phyloP scores from a whole-genome alignment of 2,113 vertebrate species.

The Saimiri boliviensis region DNA sequence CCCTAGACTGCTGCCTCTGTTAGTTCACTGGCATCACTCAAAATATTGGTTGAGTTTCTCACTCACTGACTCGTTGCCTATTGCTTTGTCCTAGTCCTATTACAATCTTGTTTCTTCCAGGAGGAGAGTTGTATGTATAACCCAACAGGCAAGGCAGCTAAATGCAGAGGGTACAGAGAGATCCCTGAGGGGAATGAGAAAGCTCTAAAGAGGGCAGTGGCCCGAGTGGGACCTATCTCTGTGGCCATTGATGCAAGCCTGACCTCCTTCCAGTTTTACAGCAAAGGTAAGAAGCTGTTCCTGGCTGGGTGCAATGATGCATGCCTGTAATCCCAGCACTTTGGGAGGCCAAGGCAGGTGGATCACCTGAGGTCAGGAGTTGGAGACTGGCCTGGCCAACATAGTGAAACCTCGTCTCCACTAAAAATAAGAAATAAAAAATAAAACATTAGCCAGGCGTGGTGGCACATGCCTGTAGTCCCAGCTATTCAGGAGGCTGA shows the following conservation, averaged over 20 bases:
- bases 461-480: no score
- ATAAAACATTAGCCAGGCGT: no score
- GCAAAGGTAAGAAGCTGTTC: conserved; percentile 83
- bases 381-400: no score
- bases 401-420: no score
- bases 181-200: conserved; percentile 88
- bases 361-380: no score
- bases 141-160: conserved; percentile 87
- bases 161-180: conserved; percentile 89
- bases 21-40: not conserved
- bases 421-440: no score
- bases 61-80: not conserved
- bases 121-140: conserved; percentile 92
- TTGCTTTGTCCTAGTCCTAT: rapidly evolving
- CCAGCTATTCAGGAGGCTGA: no score
- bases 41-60: not conserved
- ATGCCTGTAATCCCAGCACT: no score
- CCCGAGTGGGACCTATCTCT: conserved; percentile 89
- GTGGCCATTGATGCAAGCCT: conserved; percentile 94
- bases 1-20: not conserved
- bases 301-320: no score
- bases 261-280: conserved; percentile 93
- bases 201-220: conserved; percentile 90
- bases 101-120: conserved; percentile 76
- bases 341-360: no score